Evolutionary conservation across 1,140 invertebrate genomes (phyloP).

Genomic region (Steinernema khuongi): DNA sequence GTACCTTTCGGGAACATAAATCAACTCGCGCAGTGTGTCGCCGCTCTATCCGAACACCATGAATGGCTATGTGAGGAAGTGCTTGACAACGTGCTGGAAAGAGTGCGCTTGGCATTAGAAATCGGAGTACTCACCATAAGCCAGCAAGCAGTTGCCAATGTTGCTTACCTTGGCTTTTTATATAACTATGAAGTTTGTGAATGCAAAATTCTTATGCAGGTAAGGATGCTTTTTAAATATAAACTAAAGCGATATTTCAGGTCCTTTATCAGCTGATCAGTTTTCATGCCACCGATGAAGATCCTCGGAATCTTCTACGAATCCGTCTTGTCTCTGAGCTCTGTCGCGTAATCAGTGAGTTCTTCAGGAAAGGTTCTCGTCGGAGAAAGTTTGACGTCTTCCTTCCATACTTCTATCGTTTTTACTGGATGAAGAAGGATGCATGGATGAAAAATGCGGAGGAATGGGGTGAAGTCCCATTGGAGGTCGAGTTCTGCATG

Average conservation of each 20-base stretch:
- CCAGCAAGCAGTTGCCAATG: constrained; percentile 29
- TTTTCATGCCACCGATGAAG: background rate
- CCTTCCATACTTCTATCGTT: background rate
- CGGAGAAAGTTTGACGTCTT: background rate
- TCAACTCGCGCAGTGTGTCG: background rate
- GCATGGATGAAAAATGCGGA: background rate
- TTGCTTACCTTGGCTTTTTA: constrained; percentile 32
- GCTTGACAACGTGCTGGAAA: background rate
- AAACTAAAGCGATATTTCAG: constrained; percentile 13
- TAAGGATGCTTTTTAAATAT: constrained; percentile 2
- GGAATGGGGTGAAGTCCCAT: background rate
- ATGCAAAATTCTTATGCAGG: constrained; percentile 24
- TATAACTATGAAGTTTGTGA: constrained; percentile 38
- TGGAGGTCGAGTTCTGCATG: background rate
- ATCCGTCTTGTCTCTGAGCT: background rate
- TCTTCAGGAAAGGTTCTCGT: background rate
- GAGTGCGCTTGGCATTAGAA: background rate
- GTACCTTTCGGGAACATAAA: constrained; percentile 9
- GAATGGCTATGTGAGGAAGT: background rate
- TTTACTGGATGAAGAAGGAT: background rate
- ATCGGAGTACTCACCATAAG: constrained; percentile 22
- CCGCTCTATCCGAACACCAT: constrained; percentile 4
- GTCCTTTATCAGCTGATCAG: constrained; percentile 32
- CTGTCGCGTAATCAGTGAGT: background rate
- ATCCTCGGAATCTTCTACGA: background rate